Conservation (phyloP, 37 sponge, comb jelly and placozoan species). For the Cladorhizidae sp. region DNA sequence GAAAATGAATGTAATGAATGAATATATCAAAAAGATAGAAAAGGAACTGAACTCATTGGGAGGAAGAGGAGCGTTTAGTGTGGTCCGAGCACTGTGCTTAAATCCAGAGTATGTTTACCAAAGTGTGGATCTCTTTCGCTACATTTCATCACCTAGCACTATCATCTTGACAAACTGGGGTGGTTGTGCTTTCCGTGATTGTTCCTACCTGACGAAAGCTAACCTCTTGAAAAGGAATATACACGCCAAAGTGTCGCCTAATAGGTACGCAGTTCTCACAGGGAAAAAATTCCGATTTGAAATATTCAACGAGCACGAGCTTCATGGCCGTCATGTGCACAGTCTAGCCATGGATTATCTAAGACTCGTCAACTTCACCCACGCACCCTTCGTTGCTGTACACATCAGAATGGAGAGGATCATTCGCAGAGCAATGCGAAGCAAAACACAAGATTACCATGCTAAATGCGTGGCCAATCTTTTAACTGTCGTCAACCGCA, state of each 20-base stretch:
- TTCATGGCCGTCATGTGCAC: constrained; percentile 12
- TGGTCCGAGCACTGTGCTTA: constrained; percentile 12
- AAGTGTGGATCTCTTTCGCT: constrained; percentile 16
- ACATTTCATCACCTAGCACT: constrained; percentile 16
- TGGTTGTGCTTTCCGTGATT: constrained; percentile 23
- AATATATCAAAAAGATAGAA: not conserved
- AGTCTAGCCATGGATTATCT: constrained; percentile 7
- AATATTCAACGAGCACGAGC: not conserved
- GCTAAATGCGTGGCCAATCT: not conserved
- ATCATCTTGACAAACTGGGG: constrained; percentile 45
- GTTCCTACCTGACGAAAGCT: not conserved
- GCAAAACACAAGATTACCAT: not conserved
- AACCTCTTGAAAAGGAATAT: not conserved
- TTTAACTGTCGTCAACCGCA: not conserved
- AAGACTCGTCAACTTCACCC: not conserved
- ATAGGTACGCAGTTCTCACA: constrained; percentile 21
- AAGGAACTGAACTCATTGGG: not conserved
- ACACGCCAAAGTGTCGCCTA: not conserved
- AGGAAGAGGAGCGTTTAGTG: not conserved
- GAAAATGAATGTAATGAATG: not conserved
- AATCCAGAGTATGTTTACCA: constrained; percentile 1
- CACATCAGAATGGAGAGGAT: constrained; percentile 50
- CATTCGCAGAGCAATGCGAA: not conserved
- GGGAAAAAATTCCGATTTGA: not conserved
- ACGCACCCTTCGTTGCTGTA: constrained; percentile 7